Evolutionary conservation across 2,797 vertebrate genomes (phyloP), one percentile per base, ranked within the genome.

Genomic region (Gastrophryne carolinensis): DNA sequence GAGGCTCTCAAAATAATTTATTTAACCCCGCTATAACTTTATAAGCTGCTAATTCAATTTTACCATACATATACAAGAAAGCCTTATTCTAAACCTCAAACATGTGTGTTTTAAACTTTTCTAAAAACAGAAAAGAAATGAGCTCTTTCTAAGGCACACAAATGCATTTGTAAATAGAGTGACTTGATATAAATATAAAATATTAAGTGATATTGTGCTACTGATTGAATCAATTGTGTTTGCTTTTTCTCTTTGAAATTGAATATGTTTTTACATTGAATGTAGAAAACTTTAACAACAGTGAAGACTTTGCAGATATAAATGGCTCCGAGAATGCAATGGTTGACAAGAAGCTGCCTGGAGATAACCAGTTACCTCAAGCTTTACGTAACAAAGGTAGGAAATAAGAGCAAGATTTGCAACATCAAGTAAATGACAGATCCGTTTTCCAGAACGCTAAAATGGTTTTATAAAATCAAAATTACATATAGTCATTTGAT

Each of bases 351-450:
- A 65, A 56, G 23, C 37, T 37, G 52, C 29, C 60, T 65, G 26
- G 21, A 41, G 68, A 57, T 78, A 65, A 78, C 56, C 41, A 35
- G 50, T 57, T 29, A 50, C 19, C 71, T 77, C 66, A 77, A 64
- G 49, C 70, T 37, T 71, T 29, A 50, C 50, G 27, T 35, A 58
- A 65, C 50, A 60, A 50, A 78, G 68, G 75, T 72, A 72, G 71
- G 72, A 82, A 75, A 71, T 68, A 50, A 64, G 82, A 68, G 24
- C 50, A 72, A 67, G 41, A 83, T 69, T 82, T 73, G 81, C 9
- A 56, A 65, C 29, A 83, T 79, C 77, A 77, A 50, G 82, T 87
- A 88, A 82, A 87, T 79, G 84, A 44, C 81, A 81, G 86, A 19
- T 13, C 39, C 83, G 73, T 78, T 77, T 83, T 79, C 49, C 80